A percentile compares a stretch with the other conserved stretches of the same genome.
Evolutionary conservation across 2,113 vertebrate species (phyloP).

Genomic region (Dasyurus viverrinus): DNA sequence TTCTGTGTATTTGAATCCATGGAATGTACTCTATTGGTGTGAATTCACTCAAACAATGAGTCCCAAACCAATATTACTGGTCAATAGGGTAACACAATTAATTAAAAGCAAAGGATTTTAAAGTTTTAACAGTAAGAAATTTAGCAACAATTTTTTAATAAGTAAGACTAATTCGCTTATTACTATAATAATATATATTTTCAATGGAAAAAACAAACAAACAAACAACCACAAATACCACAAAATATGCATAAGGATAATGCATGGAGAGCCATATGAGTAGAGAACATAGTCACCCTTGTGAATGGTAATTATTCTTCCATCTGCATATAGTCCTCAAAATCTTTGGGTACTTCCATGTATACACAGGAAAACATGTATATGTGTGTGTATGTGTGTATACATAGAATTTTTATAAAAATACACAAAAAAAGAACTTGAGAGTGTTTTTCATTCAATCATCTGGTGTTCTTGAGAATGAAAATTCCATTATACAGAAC

Average conservation of each 20-base stretch:
- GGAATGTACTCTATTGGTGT: background rate
- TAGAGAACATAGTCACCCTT: background rate
- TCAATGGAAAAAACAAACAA: background rate
- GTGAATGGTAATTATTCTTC: background rate
- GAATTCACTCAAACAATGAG: background rate
- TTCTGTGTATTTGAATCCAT: background rate
- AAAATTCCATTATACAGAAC: background rate
- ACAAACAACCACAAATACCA: no score
- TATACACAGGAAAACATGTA: background rate
- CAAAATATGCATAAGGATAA: background rate
- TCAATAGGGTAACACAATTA: background rate
- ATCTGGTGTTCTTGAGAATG: background rate
- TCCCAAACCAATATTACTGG: background rate
- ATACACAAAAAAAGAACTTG: background rate
- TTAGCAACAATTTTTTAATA: background rate
- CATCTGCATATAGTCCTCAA: background rate
- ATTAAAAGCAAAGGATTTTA: background rate
- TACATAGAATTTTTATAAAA: background rate
- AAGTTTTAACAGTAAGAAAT: background rate
- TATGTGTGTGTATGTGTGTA: no score
- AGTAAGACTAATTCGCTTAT: background rate
- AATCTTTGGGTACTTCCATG: background rate
- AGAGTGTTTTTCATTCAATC: fast-evolving
- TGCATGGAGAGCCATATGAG: background rate
- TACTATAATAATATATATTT: background rate